Evolutionary conservation across 1,140 invertebrate species (phyloP), one percentile per base, ranked within the genome.

Genomic region (Meloidogyne hapla): DNA sequence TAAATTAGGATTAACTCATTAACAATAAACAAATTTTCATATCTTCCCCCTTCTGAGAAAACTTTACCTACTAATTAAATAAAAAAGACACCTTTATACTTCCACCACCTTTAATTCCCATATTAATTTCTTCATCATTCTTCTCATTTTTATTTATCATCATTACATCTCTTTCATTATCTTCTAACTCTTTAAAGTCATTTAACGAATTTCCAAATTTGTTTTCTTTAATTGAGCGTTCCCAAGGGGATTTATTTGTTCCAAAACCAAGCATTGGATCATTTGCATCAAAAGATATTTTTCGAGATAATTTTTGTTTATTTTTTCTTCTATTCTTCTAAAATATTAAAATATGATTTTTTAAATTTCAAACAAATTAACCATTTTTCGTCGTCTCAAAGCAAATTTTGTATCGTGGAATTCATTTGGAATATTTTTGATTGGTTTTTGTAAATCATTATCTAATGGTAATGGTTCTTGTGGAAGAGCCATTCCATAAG

Each of bases 181-280:
- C 70, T 13, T 23, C n/a, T 61, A 23, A 38, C 13, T 64, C 10
- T 26, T 64, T 42, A 45, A 69, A 69, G n/a, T 56, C 48, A n/a
- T n/a, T 6, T 8, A 56, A 56, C 5, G 48, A 8, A 21, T 56
- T 56, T 56, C 18, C 18, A 15, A 56, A n/a, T 56, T 56, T 56
- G n/a, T 56, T 56, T 56, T 6, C 18, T 56, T 56, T 56, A 56
- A 56, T 56, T 56, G 48, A 56, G n/a, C 70, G 70, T 56, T 73
- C 40, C 70, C 70, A 73, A 25, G 70, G 70, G n/a, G 70, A 73
- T 42, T 64, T 56, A 21, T 61, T 61, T 61, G 42, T 73, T n/a
- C 70, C 70, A 62, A 73, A 73, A 10, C 70, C 70, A 12, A 73
- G 48, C 70, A 73, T 73, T 64, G 70, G 70, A 38, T 73, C 70